Evolutionary conservation across 2,888 invertebrate species (phyloP).

Genomic region (Lymantria dispar): DNA sequence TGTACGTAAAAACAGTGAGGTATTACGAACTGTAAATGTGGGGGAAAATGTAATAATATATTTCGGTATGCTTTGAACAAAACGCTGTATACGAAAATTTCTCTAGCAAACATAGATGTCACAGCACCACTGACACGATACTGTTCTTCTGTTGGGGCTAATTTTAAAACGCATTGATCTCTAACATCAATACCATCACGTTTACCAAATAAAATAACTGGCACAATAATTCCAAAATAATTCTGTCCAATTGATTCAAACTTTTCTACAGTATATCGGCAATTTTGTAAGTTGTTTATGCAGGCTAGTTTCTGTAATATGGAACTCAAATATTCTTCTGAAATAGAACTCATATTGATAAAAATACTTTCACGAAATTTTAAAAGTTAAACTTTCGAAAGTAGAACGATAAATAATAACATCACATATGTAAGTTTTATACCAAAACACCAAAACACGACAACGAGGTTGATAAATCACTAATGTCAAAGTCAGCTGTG

Average conservation of each 20-base stretch:
- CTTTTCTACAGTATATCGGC: conserved; percentile 38
- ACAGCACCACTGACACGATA: conserved; percentile 68
- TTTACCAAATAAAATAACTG: conserved; percentile 47
- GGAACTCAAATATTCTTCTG: conserved; percentile 34
- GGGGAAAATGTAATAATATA: conserved; percentile 36
- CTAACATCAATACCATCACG: conserved; percentile 24
- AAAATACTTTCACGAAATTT: no score
- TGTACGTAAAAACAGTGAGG: conserved; percentile 58
- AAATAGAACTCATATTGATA: not conserved
- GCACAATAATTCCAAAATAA: conserved; percentile 67
- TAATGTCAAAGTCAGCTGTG: no score
- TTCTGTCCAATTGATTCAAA: conserved; percentile 65
- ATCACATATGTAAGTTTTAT: no score
- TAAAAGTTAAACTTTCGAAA: no score
- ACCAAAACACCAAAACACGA: no score
- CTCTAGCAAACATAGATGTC: conserved; percentile 58
- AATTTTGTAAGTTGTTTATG: conserved; percentile 30
- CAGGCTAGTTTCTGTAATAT: conserved; percentile 32
- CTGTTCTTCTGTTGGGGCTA: conserved; percentile 66
- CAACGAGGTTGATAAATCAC: no score
- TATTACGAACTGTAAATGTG: conserved; percentile 33
- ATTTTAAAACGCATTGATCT: conserved; percentile 57
- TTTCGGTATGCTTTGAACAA: conserved; percentile 48
- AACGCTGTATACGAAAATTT: conserved; percentile 61
- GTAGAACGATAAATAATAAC: no score